Evolutionary conservation across 2,797 vertebrate species (phyloP).

Genomic region (Pseudopleuronectes americanus): DNA sequence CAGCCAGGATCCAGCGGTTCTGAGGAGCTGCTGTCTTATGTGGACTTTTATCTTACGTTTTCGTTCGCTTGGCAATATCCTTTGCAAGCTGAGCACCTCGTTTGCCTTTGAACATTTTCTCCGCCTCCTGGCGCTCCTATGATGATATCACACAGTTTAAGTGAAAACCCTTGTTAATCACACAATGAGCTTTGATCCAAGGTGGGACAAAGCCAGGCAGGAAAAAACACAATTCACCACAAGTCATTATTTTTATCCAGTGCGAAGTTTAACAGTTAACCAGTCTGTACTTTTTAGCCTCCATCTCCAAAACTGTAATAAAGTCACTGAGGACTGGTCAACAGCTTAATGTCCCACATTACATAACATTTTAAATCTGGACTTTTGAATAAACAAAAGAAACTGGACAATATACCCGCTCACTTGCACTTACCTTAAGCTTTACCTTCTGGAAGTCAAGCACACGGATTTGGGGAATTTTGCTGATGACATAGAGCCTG

Average conservation of each 20-base stretch:
- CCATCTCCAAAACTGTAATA: neutral
- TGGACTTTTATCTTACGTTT: slow-evolving; percentile 95
- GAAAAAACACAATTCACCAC: slow-evolving; percentile 7
- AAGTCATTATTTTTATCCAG: neutral
- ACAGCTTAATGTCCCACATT: neutral
- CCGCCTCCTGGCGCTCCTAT: slow-evolving; percentile 99
- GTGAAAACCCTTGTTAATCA: slow-evolving; percentile 55
- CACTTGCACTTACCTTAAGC: slow-evolving; percentile 87
- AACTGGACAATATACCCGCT: neutral
- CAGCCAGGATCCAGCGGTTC: slow-evolving; percentile 83
- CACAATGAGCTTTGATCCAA: slow-evolving; percentile 13
- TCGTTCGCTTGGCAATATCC: slow-evolving; percentile 98
- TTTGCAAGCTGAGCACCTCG: slow-evolving; percentile 99
- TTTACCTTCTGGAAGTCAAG: slow-evolving; percentile 98
- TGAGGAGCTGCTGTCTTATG: slow-evolving; percentile 86
- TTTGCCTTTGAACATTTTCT: slow-evolving; percentile 99
- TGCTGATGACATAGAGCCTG: slow-evolving; percentile 94
- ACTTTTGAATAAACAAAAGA: neutral
- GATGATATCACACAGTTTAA: slow-evolving; percentile 91
- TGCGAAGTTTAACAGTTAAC: neutral
- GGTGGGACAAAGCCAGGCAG: neutral
- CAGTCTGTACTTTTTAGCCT: neutral
- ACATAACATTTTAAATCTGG: neutral
- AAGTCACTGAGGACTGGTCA: neutral
- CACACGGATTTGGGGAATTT: slow-evolving; percentile 94